Conservation (phyloP, 2,888 invertebrate species). For the Folsomia manolachei region DNA sequence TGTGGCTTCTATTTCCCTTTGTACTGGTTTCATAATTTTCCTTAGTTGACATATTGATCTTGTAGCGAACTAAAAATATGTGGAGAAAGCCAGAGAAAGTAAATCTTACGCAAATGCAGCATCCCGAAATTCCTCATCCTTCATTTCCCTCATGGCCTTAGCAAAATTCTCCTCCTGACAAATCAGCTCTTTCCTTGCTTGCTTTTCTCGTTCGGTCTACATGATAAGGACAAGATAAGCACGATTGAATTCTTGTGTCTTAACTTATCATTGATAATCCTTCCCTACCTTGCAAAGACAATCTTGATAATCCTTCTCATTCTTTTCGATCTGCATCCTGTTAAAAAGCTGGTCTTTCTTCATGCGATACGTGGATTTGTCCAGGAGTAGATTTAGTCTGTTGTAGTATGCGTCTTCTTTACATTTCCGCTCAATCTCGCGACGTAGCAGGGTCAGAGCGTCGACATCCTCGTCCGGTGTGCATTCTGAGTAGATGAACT, state of each 20-base stretch:
- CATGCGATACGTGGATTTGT: conserved; percentile 33
- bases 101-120: conserved; percentile 37
- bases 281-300: conserved; percentile 44
- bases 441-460: conserved; percentile 17
- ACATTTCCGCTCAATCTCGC: conserved; percentile 26
- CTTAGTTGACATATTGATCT: too few species aligned
- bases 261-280: not conserved
- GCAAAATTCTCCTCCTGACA: conserved; percentile 44
- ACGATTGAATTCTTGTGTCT: not conserved
- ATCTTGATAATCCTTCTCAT: conserved; percentile 44
- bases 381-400: conserved; percentile 28
- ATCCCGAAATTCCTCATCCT: conserved; percentile 45
- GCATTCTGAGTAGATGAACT: not conserved
- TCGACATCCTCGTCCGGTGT: conserved; percentile 13
- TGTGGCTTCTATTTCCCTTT: too few species aligned
- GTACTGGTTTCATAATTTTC: too few species aligned
- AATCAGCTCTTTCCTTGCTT: conserved; percentile 31
- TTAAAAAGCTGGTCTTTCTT: conserved; percentile 40
- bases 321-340: conserved; percentile 44
- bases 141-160: conserved; percentile 38
- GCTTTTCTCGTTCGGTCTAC: conserved; percentile 21
- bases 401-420: conserved; percentile 28
- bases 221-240: not conserved
- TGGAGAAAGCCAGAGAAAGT: too few species aligned
- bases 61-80: not conserved